phyloP scores from a whole-genome alignment of 2,888 invertebrate species.

The Mylabris sibirica region DNA sequence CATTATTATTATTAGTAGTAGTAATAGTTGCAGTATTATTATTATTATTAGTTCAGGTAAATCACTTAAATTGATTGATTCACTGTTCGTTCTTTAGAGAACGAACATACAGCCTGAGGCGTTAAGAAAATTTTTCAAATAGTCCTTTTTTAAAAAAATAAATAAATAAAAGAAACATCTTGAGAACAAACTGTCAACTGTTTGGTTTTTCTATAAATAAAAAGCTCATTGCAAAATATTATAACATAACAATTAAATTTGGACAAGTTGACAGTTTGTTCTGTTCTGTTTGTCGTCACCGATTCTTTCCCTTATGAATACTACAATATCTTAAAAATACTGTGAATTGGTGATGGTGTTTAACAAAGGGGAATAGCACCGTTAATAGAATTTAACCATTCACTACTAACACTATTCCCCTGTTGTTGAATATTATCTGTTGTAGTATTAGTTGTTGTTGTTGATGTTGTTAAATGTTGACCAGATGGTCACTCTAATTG shows the following conservation, averaged over 20 bases:
- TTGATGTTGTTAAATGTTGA: not conserved
- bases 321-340: conserved; percentile 17
- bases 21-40: not conserved
- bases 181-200: conserved; percentile 18
- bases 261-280: conserved; percentile 55
- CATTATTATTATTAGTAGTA: not conserved
- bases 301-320: conserved; percentile 54
- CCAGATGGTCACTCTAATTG: conserved; percentile 83
- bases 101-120: conserved; percentile 59
- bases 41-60: conserved; percentile 49
- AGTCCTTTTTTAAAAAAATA: conserved; percentile 59
- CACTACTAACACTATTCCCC: not conserved
- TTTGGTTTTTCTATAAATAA: not conserved
- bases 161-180: conserved; percentile 35
- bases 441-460: conserved; percentile 6
- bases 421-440: not conserved
- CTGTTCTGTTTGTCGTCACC: conserved; percentile 58
- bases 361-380: conserved; percentile 2
- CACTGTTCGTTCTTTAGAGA: conserved; percentile 54
- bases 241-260: conserved; percentile 11
- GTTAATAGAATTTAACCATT: not conserved
- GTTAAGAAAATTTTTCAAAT: conserved; percentile 40
- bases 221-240: conserved; percentile 5
- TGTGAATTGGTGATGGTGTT: not conserved
- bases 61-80: conserved; percentile 61